These are phyloP conservation scores for Lycocerus yunnanus DNA, from an alignment of 2,888 invertebrate genomes.

Conservation along the genomic window DNA sequence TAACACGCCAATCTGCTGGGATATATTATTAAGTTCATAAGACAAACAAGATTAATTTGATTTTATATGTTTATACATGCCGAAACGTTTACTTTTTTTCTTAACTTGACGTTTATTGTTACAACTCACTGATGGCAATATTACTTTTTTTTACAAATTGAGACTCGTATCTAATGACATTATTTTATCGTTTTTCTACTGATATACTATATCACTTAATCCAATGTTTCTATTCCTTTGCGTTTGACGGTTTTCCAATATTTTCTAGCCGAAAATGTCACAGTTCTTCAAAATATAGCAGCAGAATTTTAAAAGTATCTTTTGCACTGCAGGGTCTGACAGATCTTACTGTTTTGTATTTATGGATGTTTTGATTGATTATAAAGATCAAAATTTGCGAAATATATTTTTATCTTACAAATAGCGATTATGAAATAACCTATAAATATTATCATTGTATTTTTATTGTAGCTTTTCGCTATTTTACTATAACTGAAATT, in stretches of 20 bases:
- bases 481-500: too few species aligned
- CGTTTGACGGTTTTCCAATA: conserved; percentile 14
- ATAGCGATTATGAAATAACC: too few species aligned
- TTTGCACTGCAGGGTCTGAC: too few species aligned
- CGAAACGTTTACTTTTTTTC: neutral
- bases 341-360: too few species aligned
- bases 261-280: conserved; percentile 6
- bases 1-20: too few species aligned
- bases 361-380: too few species aligned
- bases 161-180: conserved; percentile 9
- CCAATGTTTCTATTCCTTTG: conserved; percentile 16
- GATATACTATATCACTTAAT: conserved; percentile 18
- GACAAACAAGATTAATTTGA: neutral
- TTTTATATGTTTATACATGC: neutral
- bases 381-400: too few species aligned
- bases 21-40: neutral
- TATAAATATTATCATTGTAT: too few species aligned
- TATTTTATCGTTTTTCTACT: conserved; percentile 10
- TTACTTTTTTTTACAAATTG: conserved; percentile 5
- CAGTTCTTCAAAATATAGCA: neutral
- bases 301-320: too few species aligned
- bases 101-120: neutral
- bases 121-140: neutral
- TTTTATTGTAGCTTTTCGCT: too few species aligned
- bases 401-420: too few species aligned